These are phyloP conservation scores for Brachionus angularis DNA, from an alignment of 1,140 invertebrate species.

Conservation along the genomic window DNA sequence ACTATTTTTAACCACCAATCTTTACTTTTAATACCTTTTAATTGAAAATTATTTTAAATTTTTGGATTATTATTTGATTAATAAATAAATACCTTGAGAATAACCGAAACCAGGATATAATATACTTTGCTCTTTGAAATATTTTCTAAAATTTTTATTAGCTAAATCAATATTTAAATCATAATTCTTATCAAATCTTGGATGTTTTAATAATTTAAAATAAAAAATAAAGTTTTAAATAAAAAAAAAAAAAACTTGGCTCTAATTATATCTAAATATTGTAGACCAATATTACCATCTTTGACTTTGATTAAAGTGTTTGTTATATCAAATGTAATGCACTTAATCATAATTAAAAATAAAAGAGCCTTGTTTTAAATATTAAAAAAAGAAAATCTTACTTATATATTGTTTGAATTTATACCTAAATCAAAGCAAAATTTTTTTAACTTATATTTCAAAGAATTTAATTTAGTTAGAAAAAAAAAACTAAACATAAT, in stretches of 20 bases:
- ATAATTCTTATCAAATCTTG: not conserved
- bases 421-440: too few species aligned
- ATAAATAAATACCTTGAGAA: too few species aligned
- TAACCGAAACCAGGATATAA: not conserved
- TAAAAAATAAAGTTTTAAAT: not conserved
- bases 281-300: constrained; percentile 17
- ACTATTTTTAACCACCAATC: constrained; percentile 24
- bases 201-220: too few species aligned
- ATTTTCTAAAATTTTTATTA: constrained; percentile 26
- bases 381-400: too few species aligned
- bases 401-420: too few species aligned
- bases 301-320: constrained; percentile 17
- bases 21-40: not conserved
- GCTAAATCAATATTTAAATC: constrained; percentile 13
- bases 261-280: constrained; percentile 18
- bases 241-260: constrained; percentile 15
- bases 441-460: too few species aligned
- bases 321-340: constrained; percentile 38
- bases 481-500: too few species aligned
- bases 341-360: constrained; percentile 27
- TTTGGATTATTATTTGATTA: too few species aligned
- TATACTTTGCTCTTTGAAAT: not conserved
- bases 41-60: too few species aligned
- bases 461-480: too few species aligned
- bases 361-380: too few species aligned